Percentiles rank a stretch among this genome's conserved stretches.
phyloP scores from a whole-genome alignment of 2,797 vertebrate genomes.

The Diplodus sargus region DNA sequence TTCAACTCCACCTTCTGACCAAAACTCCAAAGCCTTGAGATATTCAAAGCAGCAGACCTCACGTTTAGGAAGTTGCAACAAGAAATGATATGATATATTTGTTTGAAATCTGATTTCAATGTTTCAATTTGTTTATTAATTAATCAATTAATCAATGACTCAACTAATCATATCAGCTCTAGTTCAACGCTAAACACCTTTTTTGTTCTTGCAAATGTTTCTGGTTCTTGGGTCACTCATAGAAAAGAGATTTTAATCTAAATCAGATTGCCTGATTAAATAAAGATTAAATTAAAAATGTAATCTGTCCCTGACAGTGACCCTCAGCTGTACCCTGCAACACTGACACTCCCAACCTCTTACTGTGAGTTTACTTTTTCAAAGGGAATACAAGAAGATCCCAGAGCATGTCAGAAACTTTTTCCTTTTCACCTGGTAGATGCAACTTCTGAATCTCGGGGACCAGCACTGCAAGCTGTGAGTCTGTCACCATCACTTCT shows the following conservation, averaged over 20 bases:
- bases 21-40: neutral
- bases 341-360: neutral
- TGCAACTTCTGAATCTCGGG: conserved; percentile 19
- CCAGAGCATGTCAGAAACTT: conserved; percentile 35
- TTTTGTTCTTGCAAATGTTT: too few relatives aligned
- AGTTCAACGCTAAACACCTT: neutral
- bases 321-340: neutral
- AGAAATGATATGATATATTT: neutral
- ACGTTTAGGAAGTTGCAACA: neutral
- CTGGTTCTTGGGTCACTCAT: too few relatives aligned
- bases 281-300: too few relatives aligned
- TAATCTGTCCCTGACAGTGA: neutral
- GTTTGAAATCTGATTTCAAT: neutral
- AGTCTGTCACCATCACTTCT: conserved; percentile 14
- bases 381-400: conserved; percentile 36
- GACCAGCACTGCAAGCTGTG: conserved; percentile 7
- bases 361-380: conserved; percentile 25
- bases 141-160: too few relatives aligned
- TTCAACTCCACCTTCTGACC: neutral
- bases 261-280: too few relatives aligned
- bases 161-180: neutral
- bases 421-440: conserved; percentile 25
- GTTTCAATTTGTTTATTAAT: neutral
- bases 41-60: too few relatives aligned
- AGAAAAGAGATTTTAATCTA: too few relatives aligned